Percentiles rank a stretch among this genome's conserved stretches.
Conservation (phyloP, 2,888 invertebrate genomes). For the Athalia rosae region DNA sequence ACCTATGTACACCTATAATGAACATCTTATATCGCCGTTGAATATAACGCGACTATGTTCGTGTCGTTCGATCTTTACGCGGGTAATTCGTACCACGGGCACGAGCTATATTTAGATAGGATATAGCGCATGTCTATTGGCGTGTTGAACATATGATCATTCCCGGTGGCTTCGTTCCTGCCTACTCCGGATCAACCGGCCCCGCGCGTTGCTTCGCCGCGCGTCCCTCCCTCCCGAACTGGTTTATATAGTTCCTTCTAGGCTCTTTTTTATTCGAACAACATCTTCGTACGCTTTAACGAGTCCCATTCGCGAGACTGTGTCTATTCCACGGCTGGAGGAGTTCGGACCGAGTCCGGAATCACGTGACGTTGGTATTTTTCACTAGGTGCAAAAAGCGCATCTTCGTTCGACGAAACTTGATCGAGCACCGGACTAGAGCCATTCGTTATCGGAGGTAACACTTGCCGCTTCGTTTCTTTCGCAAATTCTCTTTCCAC, state of each 20-base stretch:
- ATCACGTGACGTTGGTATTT: too few relatives aligned
- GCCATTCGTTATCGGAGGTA: neutral
- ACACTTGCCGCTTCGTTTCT: too few relatives aligned
- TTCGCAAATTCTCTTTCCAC: too few relatives aligned
- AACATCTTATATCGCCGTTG: too few relatives aligned
- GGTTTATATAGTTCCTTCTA: neutral
- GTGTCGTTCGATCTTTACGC: slow-evolving; percentile 41
- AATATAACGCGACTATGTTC: slow-evolving; percentile 17
- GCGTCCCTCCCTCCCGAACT: neutral
- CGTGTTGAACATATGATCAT: slow-evolving; percentile 34
- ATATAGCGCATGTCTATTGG: slow-evolving; percentile 51
- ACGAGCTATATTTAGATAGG: slow-evolving; percentile 62
- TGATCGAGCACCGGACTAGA: too few relatives aligned
- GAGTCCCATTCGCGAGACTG: slow-evolving; percentile 13
- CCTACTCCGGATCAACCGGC: neutral
- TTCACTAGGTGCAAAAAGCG: too few relatives aligned
- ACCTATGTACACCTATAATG: too few relatives aligned
- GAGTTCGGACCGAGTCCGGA: too few relatives aligned
- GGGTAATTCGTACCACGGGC: slow-evolving; percentile 8
- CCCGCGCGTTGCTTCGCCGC: slow-evolving; percentile 1
- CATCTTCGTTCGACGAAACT: too few relatives aligned
- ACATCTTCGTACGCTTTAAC: slow-evolving; percentile 1
- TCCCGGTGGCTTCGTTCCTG: slow-evolving; percentile 25
- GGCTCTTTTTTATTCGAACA: neutral
- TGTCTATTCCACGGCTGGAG: neutral